phyloP scores from a whole-genome alignment of 2,888 invertebrate species.

The Itoplectis maculator region DNA sequence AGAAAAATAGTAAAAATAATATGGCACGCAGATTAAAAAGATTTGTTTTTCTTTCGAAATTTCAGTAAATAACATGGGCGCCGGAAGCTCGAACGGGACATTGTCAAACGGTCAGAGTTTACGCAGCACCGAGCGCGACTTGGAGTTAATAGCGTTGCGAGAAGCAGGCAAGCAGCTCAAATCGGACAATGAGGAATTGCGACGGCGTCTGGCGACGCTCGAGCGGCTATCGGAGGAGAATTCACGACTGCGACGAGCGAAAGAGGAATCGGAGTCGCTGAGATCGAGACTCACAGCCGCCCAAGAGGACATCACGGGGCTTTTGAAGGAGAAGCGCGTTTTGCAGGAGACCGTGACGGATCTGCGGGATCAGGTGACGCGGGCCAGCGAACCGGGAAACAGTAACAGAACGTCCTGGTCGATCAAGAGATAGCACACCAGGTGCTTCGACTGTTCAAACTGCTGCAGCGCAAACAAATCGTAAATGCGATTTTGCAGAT shows the following conservation, averaged over 20 bases:
- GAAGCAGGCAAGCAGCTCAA: conserved; percentile 86
- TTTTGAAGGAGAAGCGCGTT: conserved; percentile 91
- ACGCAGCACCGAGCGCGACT: conserved; percentile 83
- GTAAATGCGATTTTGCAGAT: conserved; percentile 66
- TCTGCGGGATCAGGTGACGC: conserved; percentile 87
- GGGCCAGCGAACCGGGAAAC: conserved; percentile 81
- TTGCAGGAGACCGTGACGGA: conserved; percentile 89
- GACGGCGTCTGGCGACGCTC: conserved; percentile 87
- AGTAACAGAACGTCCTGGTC: conserved; percentile 84
- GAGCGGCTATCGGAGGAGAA: conserved; percentile 88
- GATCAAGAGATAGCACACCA: conserved; percentile 88
- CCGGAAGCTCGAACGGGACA: conserved; percentile 67
- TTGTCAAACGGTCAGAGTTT: conserved; percentile 70
- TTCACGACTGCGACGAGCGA: conserved; percentile 84
- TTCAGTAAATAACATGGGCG: conserved; percentile 74
- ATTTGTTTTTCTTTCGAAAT: conserved; percentile 8
- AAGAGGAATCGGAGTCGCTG: conserved; percentile 88
- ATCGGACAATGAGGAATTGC: conserved; percentile 88
- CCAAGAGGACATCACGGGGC: conserved; percentile 90
- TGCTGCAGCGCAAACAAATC: conserved; percentile 87
- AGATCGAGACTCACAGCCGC: conserved; percentile 88
- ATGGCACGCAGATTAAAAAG: neutral
- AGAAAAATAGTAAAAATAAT: no score
- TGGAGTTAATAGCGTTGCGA: conserved; percentile 85
- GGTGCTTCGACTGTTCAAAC: conserved; percentile 90